Conservation (phyloP, 1,140 invertebrate genomes). For the Xylocopa sonorina region DNA sequence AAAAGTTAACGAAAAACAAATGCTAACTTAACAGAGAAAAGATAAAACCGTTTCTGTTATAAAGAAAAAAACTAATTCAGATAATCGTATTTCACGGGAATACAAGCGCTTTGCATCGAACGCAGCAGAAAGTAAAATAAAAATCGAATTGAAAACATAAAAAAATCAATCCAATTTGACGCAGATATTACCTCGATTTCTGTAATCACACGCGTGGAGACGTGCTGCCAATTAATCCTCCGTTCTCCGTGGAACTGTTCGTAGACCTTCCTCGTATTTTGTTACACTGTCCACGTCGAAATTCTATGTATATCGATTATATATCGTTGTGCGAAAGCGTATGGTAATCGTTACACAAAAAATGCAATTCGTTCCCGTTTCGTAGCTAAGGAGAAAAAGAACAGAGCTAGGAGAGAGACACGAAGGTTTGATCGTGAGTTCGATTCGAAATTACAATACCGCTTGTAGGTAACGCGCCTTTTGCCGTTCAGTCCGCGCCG, state of each 20-base stretch:
- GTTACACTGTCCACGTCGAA: background rate
- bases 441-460: constrained; percentile 54
- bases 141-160: background rate
- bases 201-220: constrained; percentile 59
- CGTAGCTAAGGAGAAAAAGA: no score
- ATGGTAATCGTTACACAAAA: no score
- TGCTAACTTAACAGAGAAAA: background rate
- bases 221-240: constrained; percentile 41
- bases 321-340: no score
- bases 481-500: constrained; percentile 71
- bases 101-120: no score
- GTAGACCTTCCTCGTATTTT: background rate
- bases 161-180: background rate
- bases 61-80: background rate
- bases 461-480: constrained; percentile 60
- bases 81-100: background rate
- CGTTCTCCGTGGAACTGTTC: constrained; percentile 3
- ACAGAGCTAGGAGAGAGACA: background rate
- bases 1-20: background rate
- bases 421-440: background rate
- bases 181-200: constrained; percentile 60
- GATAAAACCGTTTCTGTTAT: no score
- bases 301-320: no score
- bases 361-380: no score
- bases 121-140: background rate